Percentiles rank a stretch among this genome's conserved stretches.
Conservation (phyloP, 2,113 vertebrate species). For the Phainopepla nitens region DNA sequence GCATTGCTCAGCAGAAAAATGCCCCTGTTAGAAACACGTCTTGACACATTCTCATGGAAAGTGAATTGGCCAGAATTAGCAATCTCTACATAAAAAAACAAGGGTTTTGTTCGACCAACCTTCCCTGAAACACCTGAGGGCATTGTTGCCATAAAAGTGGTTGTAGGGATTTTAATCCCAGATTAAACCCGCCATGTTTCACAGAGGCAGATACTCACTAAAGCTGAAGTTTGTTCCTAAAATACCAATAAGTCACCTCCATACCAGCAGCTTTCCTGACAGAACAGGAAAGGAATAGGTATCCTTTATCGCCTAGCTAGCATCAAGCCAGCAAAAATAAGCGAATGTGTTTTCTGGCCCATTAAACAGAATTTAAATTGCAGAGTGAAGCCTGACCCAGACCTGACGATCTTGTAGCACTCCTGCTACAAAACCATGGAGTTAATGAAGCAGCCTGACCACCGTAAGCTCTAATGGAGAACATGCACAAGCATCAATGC, state of each 20-base stretch:
- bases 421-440: not conserved
- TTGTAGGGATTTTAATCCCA: not conserved
- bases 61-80: not conserved
- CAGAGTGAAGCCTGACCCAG: not conserved
- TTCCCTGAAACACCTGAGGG: not conserved
- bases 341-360: not conserved
- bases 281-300: not conserved
- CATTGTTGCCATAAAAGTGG: not conserved
- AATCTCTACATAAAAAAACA: not conserved
- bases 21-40: not conserved
- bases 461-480: not conserved
- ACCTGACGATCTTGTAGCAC: not conserved
- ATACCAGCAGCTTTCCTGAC: not conserved
- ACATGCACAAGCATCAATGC: not conserved
- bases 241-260: not conserved
- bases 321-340: not conserved
- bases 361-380: not conserved
- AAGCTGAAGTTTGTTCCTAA: not conserved
- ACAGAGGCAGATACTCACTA: not conserved
- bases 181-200: accelerated
- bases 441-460: not conserved
- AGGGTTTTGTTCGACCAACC: not conserved
- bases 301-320: not conserved
- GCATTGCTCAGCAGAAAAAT: not conserved
- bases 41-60: not conserved